phyloP scores from a whole-genome alignment of 1,140 invertebrate genomes.

The Tyrophagus putrescentiae region DNA sequence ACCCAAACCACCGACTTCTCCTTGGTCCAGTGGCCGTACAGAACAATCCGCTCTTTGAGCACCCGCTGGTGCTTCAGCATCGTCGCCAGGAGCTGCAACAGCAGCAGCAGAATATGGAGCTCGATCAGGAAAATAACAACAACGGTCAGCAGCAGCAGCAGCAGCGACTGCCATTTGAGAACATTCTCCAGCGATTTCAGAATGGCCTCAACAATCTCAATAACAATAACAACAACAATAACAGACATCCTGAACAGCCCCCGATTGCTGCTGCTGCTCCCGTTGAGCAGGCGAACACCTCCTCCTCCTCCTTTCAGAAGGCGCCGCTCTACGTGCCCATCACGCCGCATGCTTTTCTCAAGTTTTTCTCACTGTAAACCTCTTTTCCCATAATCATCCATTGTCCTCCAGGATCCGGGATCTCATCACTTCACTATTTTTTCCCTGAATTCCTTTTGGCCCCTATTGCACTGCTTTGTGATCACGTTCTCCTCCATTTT shows the following conservation, averaged over 20 bases:
- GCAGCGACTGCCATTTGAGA: background rate
- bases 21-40: conserved; percentile 8
- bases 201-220: background rate
- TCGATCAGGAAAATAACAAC: background rate
- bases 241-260: background rate
- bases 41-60: conserved; percentile 17
- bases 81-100: background rate
- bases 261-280: background rate
- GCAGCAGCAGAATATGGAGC: background rate
- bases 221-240: conserved; percentile 15
- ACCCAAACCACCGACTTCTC: conserved; percentile 1
- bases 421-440: too few relatives aligned
- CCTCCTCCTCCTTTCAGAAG: conserved; percentile 39
- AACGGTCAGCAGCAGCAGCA: background rate
- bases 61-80: conserved; percentile 11
- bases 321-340: conserved; percentile 58
- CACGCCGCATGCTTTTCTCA: conserved; percentile 69
- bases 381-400: too few relatives aligned
- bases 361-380: conserved; percentile 69
- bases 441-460: too few relatives aligned
- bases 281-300: conserved; percentile 33
- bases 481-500: too few relatives aligned
- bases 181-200: background rate
- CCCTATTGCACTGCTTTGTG: too few relatives aligned
- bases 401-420: too few relatives aligned